A percentile compares a stretch with the other conserved stretches of the same genome.
Conservation (phyloP, 2,888 invertebrate genomes). For the Metallyticus violacea region DNA sequence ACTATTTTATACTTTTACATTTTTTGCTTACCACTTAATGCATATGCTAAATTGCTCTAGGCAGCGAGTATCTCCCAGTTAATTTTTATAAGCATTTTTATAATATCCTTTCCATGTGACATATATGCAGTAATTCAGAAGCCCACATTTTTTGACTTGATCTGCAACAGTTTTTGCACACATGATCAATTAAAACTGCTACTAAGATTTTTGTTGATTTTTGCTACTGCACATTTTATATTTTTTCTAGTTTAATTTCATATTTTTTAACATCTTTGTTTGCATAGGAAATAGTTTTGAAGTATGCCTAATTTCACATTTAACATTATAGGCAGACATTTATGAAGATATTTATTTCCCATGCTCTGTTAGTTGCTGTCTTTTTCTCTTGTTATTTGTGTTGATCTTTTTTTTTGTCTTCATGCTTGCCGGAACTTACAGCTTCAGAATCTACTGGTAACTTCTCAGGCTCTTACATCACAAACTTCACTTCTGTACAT, state of each 20-base stretch:
- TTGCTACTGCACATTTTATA: background rate
- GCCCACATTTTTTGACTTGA: too few species aligned
- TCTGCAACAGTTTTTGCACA: background rate
- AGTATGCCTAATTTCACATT: background rate
- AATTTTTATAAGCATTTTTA: too few species aligned
- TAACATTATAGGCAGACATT: background rate
- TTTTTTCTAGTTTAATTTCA: background rate
- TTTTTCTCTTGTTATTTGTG: background rate
- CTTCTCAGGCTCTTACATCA: slow-evolving; percentile 26
- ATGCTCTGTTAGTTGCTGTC: background rate
- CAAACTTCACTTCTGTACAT: background rate
- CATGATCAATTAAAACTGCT: background rate
- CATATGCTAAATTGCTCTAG: too few species aligned
- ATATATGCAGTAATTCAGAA: too few species aligned
- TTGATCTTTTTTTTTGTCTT: background rate
- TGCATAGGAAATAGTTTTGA: background rate
- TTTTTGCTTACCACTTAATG: too few species aligned
- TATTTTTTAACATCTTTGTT: background rate
- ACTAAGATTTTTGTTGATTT: background rate
- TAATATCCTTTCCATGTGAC: too few species aligned
- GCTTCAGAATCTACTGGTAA: slow-evolving; percentile 44
- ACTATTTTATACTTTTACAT: too few species aligned
- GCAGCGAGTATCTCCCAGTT: too few species aligned
- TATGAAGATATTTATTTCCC: background rate
- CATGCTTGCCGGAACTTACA: slow-evolving; percentile 37